phyloP scores from a whole-genome alignment of 2,797 vertebrate species.

The Hemitrygon akajei region DNA sequence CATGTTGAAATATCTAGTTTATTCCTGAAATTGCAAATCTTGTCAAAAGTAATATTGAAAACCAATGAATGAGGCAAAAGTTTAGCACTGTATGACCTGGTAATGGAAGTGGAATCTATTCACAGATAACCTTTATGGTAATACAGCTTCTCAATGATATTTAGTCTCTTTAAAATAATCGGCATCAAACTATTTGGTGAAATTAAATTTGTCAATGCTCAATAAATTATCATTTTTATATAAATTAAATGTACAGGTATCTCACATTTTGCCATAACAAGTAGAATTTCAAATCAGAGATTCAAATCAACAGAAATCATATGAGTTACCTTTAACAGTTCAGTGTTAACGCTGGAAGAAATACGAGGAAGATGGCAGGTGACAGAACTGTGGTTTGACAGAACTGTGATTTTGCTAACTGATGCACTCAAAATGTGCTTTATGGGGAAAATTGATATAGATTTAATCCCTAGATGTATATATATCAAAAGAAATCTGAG shows the following conservation, averaged over 20 bases:
- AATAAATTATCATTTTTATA: not conserved
- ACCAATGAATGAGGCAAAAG: not conserved
- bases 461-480: not conserved
- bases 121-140: not conserved
- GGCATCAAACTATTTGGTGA: not conserved
- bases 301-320: not conserved
- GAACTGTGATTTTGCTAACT: not conserved
- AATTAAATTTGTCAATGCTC: not conserved
- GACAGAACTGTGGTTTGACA: not conserved
- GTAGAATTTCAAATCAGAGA: not conserved
- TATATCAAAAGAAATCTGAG: not conserved
- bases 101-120: not conserved
- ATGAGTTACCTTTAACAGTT: not conserved
- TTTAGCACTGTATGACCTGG: not conserved
- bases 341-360: not conserved
- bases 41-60: not conserved
- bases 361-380: not conserved
- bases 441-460: no score
- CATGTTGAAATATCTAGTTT: not conserved
- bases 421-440: constrained; percentile 7
- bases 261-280: not conserved
- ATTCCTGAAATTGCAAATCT: not conserved
- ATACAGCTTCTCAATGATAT: not conserved
- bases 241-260: not conserved
- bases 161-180: not conserved